phyloP scores from a whole-genome alignment of 2,113 vertebrate species.

The Phylloscopus whistleri region DNA sequence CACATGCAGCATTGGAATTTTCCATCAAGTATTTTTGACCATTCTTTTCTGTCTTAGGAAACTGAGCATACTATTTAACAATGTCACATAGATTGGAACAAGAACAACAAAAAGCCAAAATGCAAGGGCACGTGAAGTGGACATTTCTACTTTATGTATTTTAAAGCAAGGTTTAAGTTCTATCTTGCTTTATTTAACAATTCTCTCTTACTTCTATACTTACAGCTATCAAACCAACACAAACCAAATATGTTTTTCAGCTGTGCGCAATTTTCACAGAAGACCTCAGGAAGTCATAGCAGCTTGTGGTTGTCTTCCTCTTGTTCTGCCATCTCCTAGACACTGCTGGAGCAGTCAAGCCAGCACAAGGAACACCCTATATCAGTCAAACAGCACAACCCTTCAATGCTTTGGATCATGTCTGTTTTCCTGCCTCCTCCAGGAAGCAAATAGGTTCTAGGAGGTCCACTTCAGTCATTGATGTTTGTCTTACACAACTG shows the following conservation, averaged over 20 bases:
- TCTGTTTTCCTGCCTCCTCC: neutral
- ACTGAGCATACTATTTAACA: fast-evolving
- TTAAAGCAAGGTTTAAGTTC: neutral
- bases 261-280: neutral
- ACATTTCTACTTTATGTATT: neutral
- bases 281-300: neutral
- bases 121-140: neutral
- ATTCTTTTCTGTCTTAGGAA: neutral
- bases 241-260: neutral
- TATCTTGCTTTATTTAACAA: neutral
- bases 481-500: neutral
- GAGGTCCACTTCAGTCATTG: neutral
- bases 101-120: neutral
- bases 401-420: neutral
- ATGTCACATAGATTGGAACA: neutral
- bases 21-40: neutral
- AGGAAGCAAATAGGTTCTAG: neutral
- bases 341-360: neutral
- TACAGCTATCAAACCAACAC: neutral
- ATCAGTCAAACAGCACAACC: neutral
- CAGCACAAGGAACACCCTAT: neutral
- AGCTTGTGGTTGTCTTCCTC: neutral
- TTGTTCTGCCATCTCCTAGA: neutral
- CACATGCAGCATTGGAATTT: neutral
- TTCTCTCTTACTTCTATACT: neutral